Evolutionary conservation across 2,797 vertebrate species (phyloP), one percentile per base, ranked within the genome.

Genomic region (Rhinella marina): DNA sequence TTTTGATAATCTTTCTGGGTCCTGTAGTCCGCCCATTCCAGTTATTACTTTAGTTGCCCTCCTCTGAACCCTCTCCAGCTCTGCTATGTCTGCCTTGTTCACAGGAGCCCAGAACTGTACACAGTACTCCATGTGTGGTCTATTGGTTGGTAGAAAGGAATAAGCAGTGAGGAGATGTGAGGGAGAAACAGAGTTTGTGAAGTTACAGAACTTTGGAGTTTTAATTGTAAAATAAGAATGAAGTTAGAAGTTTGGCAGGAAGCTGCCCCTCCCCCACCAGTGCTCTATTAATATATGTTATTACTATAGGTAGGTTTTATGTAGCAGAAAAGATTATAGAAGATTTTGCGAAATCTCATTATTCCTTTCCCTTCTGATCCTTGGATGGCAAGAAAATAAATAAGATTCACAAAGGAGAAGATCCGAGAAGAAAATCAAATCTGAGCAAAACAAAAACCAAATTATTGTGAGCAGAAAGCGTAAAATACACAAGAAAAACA

Each of bases 321-420:
- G 41, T 17, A 62, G 29, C 73, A 10, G 73, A 59, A 77, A 62
- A 62, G 32, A 77, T 62, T 76, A 64, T 1, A 23, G 41, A 41
- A 27, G 27, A 73, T 29, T 48, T 59, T 64, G 16, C 19, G 16
- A 54, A 85, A 85, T 85, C 78, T 85, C 48, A 82, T 88, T 88
- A 88, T 52, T 27, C 16, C 70, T 68, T 10, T 62, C 68, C 75
- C 48, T 81, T 81, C 8, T 85, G 62, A 48, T 68, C 41, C 59
- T 75, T 16, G 61, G 68, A 81, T 23, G 48, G 77, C 56, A 23
- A 81, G 32, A 66, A 81, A 88, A 88, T 77, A 85, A 82, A 66
- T 85, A 32, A 81, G 79, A 78, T 41, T 81, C 32, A 81, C 19
- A 73, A 21, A 57, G 50, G 82, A 32, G 29, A 72, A 72, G 50